phyloP scores from a whole-genome alignment of 2,888 invertebrate species.

The Apamea epomidion region DNA sequence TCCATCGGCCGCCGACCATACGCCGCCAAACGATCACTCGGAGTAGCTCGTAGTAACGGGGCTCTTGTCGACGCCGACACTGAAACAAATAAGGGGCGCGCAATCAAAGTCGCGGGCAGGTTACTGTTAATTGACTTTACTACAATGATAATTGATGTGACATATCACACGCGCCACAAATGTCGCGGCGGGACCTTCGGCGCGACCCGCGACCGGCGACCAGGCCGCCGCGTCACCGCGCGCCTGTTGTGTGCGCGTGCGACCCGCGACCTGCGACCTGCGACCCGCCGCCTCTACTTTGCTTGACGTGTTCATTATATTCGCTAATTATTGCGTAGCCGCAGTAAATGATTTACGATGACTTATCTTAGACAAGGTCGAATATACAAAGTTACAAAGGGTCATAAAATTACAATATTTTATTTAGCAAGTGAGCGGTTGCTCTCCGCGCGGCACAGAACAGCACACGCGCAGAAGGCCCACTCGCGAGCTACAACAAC shows the following conservation, averaged over 20 bases:
- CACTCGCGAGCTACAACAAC: not conserved
- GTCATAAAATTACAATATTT: constrained; percentile 54
- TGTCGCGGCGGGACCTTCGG: constrained; percentile 24
- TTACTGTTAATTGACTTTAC: constrained; percentile 1
- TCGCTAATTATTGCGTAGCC: constrained; percentile 59
- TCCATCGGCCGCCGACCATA: not conserved
- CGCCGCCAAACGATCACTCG: not conserved
- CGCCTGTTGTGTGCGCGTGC: constrained; percentile 18
- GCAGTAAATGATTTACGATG: constrained; percentile 44
- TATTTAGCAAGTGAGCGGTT: constrained; percentile 19
- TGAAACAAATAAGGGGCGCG: not conserved
- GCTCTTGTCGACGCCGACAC: not conserved
- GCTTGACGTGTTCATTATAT: constrained; percentile 42
- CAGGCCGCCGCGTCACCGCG: not conserved
- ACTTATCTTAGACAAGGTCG: constrained; percentile 47
- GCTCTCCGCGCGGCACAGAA: not conserved
- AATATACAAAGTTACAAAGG: constrained; percentile 47
- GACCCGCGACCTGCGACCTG: constrained; percentile 31
- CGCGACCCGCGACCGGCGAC: not conserved
- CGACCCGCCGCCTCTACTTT: constrained; percentile 31
- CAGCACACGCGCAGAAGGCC: not conserved
- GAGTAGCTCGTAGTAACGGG: not conserved
- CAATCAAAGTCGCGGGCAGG: constrained; percentile 4
- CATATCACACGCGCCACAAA: constrained; percentile 23
- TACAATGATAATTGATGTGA: constrained; percentile 43